phyloP scores from a whole-genome alignment of 2,113 vertebrate species.

The Ophthalmolycus amberensis region DNA sequence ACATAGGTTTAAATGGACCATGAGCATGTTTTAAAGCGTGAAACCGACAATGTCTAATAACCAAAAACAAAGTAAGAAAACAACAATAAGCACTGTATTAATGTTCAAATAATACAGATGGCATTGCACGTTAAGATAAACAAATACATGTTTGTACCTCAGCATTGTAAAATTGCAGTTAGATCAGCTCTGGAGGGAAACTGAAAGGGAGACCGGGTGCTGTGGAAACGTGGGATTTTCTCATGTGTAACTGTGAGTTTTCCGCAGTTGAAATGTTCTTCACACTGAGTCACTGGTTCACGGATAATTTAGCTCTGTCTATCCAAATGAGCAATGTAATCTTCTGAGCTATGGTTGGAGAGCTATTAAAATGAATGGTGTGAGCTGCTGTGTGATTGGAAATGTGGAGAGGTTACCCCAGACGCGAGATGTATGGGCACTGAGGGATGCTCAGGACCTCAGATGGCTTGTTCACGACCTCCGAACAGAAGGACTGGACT shows the following conservation, averaged over 20 bases:
- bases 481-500: neutral
- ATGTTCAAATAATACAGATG: neutral
- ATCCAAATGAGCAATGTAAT: constrained; percentile 54
- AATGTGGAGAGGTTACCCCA: constrained; percentile 23
- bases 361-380: constrained; percentile 53
- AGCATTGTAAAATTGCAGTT: neutral
- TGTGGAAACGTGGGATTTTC: neutral
- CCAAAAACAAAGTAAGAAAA: neutral
- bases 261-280: constrained; percentile 4
- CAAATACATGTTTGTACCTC: neutral
- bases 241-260: constrained; percentile 12
- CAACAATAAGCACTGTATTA: neutral
- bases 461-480: constrained; percentile 28
- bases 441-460: constrained; percentile 16
- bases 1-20: neutral
- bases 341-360: constrained; percentile 27
- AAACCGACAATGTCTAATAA: constrained; percentile 1
- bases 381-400: constrained; percentile 34
- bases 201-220: neutral
- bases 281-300: constrained; percentile 27
- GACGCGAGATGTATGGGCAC: constrained; percentile 34
- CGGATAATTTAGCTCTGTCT: constrained; percentile 49
- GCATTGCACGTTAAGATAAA: neutral
- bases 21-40: neutral
- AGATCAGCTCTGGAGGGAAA: neutral